These are phyloP conservation scores for Lonchura striata DNA, from an alignment of 2,113 vertebrate species.

Conservation along the genomic window DNA sequence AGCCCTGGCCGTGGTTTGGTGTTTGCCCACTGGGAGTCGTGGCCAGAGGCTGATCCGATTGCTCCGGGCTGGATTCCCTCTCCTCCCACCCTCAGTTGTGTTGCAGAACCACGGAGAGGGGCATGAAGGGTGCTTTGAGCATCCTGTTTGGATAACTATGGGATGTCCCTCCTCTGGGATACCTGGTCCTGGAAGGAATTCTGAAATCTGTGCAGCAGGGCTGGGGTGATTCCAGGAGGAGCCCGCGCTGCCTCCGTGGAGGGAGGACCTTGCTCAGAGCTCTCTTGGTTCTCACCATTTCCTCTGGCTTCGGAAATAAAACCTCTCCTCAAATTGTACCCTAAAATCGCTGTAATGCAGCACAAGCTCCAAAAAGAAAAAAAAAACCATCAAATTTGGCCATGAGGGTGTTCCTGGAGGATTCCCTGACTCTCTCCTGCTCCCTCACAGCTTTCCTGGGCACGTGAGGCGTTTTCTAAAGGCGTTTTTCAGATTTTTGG, in stretches of 20 bases:
- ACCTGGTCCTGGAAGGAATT: background rate
- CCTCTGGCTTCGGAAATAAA: background rate
- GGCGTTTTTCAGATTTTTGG: background rate
- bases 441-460: background rate
- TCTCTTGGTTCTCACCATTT: background rate
- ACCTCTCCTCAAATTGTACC: background rate
- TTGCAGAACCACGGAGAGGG: background rate
- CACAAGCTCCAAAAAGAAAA: background rate
- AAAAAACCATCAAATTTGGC: fast-evolving
- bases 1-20: fast-evolving
- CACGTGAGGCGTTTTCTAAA: background rate
- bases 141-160: background rate
- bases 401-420: background rate
- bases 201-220: fast-evolving
- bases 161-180: background rate
- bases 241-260: fast-evolving
- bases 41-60: fast-evolving
- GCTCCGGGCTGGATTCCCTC: background rate
- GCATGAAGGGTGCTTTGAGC: fast-evolving
- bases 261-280: background rate
- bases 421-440: background rate
- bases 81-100: fast-evolving
- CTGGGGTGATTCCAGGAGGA: no score
- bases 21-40: background rate
- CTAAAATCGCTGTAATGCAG: fast-evolving